phyloP scores from a whole-genome alignment of 2,113 vertebrate species.

The Electrona antarctica region DNA sequence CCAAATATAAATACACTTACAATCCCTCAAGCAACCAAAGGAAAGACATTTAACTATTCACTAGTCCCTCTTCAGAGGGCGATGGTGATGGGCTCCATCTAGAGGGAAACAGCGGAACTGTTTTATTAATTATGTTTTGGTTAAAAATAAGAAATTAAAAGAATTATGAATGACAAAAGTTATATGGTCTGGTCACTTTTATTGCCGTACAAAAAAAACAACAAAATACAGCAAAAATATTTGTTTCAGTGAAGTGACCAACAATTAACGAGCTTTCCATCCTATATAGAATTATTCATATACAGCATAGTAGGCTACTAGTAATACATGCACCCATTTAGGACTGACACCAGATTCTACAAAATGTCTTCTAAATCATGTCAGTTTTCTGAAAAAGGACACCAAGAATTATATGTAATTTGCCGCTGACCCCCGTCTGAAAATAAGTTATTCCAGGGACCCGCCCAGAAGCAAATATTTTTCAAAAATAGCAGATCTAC shows the following conservation, averaged over 20 bases:
- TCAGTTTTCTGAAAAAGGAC: no score
- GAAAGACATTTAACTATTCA: background rate
- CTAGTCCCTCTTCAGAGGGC: background rate
- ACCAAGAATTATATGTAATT: no score
- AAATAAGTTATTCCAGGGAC: no score
- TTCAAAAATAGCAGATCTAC: no score
- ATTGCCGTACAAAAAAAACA: background rate
- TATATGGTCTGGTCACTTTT: background rate
- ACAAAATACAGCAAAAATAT: no score
- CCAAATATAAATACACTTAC: background rate
- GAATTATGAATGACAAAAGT: background rate
- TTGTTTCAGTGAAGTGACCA: background rate
- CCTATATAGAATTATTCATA: background rate
- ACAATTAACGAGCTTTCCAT: background rate
- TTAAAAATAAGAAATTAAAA: background rate
- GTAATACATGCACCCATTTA: no score
- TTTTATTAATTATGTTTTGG: no score
- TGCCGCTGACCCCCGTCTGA: no score
- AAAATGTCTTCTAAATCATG: no score
- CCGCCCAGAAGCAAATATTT: no score
- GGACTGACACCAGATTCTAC: no score
- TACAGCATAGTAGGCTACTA: background rate
- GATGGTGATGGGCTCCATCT: constrained; percentile 18
- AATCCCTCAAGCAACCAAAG: background rate
- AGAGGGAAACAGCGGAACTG: background rate